These are phyloP conservation scores for Drosophila rhopaloa DNA, from an alignment of 1,140 invertebrate genomes.

Conservation along the genomic window DNA sequence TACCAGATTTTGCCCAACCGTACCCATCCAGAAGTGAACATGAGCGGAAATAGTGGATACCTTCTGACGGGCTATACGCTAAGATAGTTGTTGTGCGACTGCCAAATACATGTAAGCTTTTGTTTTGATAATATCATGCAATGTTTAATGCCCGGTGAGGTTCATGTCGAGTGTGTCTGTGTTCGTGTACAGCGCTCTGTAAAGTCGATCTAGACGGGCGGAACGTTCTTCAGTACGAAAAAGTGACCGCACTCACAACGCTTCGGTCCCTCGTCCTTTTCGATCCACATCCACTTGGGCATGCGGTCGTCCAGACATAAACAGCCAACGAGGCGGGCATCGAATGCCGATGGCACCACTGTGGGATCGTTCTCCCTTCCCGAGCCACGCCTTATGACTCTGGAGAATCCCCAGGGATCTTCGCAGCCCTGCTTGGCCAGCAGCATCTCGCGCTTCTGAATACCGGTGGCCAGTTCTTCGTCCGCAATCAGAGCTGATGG, in stretches of 20 bases:
- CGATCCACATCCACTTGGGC: slow-evolving; percentile 97
- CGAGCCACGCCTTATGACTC: slow-evolving; percentile 89
- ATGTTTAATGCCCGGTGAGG: slow-evolving; percentile 42
- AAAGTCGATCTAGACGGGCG: slow-evolving; percentile 84
- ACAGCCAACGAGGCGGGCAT: slow-evolving; percentile 96
- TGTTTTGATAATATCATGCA: slow-evolving; percentile 71
- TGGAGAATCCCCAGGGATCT: slow-evolving; percentile 93
- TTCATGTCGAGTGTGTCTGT: slow-evolving; percentile 8
- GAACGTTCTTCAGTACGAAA: slow-evolving; percentile 93
- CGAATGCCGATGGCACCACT: slow-evolving; percentile 93
- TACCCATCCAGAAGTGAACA: slow-evolving; percentile 93
- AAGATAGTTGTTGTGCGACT: slow-evolving; percentile 38
- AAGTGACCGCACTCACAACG: slow-evolving; percentile 97
- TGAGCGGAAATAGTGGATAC: slow-evolving; percentile 91
- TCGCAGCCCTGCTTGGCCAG: slow-evolving; percentile 92
- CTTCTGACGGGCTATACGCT: slow-evolving; percentile 89
- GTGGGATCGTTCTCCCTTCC: slow-evolving; percentile 94
- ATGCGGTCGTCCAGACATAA: slow-evolving; percentile 94
- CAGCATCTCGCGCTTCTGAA: slow-evolving; percentile 94
- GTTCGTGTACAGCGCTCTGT: slow-evolving; percentile 33
- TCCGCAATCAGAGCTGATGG: slow-evolving; percentile 89
- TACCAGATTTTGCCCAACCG: slow-evolving; percentile 95
- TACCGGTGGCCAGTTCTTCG: slow-evolving; percentile 95
- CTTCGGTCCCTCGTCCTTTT: slow-evolving; percentile 91
- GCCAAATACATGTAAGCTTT: slow-evolving; percentile 35